These are phyloP conservation scores for Galaxea fascicularis DNA, from an alignment of 92 coral and sea anemone genomes.

Conservation along the genomic window DNA sequence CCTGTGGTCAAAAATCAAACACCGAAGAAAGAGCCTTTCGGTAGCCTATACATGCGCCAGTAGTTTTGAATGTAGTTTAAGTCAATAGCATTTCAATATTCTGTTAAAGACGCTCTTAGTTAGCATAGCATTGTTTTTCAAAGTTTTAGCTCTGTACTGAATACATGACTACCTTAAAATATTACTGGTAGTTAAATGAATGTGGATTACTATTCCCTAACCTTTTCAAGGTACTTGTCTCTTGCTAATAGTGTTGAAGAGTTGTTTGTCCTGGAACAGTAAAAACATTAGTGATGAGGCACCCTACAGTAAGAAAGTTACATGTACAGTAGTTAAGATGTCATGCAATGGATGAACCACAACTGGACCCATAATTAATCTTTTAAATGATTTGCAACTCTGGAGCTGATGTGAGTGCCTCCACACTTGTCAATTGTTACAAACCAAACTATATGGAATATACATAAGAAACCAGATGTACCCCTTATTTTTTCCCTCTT, in stretches of 20 bases:
- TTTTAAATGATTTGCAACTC: no score
- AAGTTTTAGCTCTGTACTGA: no score
- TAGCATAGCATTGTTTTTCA: background rate
- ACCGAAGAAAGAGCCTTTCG: no score
- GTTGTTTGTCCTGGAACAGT: background rate
- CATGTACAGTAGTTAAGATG: background rate
- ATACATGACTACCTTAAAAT: background rate
- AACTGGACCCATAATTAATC: no score
- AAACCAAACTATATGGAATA: no score
- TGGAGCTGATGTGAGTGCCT: no score
- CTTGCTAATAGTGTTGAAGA: background rate
- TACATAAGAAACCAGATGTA: no score
- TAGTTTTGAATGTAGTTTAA: background rate
- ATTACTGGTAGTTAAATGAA: background rate
- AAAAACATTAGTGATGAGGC: background rate
- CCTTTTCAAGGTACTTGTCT: constrained; percentile 30
- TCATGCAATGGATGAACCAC: no score
- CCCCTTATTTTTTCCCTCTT: no score
- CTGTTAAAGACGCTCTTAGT: no score
- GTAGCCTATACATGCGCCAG: no score
- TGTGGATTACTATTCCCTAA: background rate
- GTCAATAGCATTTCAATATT: background rate
- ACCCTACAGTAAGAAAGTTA: background rate
- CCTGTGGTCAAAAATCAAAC: constrained; percentile 23
- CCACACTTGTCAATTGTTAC: no score